Conservation (phyloP, 1,140 invertebrate genomes). For the Neomicropteryx cornuta region DNA sequence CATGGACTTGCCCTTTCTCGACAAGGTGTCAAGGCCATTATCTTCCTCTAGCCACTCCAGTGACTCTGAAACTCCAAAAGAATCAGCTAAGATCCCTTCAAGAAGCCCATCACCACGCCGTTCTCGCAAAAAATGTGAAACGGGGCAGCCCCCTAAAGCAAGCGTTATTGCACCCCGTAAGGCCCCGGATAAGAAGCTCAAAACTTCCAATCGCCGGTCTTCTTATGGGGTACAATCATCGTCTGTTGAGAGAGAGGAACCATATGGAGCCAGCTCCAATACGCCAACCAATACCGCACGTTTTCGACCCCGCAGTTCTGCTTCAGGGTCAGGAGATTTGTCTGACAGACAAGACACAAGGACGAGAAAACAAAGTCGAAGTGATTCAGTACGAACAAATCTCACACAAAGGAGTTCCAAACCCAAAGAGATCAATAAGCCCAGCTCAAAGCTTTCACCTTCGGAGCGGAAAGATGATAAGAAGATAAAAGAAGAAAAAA, state of each 20-base stretch:
- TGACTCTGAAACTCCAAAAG: constrained; percentile 35
- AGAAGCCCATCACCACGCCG: constrained; percentile 28
- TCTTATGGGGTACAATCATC: constrained; percentile 60
- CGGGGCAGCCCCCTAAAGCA: constrained; percentile 9
- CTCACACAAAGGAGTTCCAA: too few species aligned
- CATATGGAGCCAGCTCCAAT: constrained; percentile 41
- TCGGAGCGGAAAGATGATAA: constrained; percentile 60
- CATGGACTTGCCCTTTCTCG: constrained; percentile 48
- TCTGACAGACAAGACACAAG: constrained; percentile 43
- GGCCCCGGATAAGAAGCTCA: constrained; percentile 73
- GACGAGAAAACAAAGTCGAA: constrained; percentile 48
- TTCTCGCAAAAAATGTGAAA: constrained; percentile 29
- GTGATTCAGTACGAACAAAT: constrained; percentile 27
- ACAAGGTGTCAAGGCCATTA: constrained; percentile 43
- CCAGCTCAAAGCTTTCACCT: constrained; percentile 47
- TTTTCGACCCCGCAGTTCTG: constrained; percentile 52
- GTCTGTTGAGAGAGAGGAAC: constrained; percentile 62
- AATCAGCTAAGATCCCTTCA: constrained; percentile 25
- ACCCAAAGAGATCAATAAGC: constrained; percentile 43
- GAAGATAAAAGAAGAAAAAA: constrained; percentile 43
- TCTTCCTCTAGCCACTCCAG: constrained; percentile 40
- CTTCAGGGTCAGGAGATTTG: constrained; percentile 48
- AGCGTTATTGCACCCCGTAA: constrained; percentile 46
- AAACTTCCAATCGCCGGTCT: constrained; percentile 73
- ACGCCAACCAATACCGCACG: constrained; percentile 34